These are phyloP conservation scores for Sandelia bainsii DNA, from an alignment of 2,797 vertebrate genomes.

Conservation along the genomic window DNA sequence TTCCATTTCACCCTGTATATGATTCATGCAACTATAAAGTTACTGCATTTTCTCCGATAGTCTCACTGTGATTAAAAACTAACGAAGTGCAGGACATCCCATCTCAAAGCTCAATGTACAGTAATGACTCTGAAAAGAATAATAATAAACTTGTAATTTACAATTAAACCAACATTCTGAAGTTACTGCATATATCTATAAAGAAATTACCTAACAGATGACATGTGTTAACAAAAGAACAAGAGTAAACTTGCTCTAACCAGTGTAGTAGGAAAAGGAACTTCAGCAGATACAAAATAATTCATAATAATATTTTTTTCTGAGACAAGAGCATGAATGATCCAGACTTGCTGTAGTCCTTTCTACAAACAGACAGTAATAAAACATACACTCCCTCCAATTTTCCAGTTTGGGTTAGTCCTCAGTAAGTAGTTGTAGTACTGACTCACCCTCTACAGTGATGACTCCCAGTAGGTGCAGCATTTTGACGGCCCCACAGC, in stretches of 20 bases:
- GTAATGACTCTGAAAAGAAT: neutral
- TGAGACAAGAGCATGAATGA: conserved; percentile 8
- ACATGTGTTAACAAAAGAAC: too few species aligned
- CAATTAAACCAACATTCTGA: neutral
- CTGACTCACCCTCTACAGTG: conserved; percentile 82
- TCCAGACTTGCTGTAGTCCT: neutral
- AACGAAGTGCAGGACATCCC: neutral
- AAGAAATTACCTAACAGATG: neutral
- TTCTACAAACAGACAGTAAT: neutral
- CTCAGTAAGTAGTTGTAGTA: neutral
- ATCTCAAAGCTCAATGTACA: neutral
- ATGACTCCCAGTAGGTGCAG: conserved; percentile 83
- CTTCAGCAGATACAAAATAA: too few species aligned
- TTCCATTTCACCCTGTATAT: too few species aligned
- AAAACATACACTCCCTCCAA: neutral
- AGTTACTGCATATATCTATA: neutral
- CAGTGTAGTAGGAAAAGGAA: too few species aligned
- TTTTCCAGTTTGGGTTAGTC: neutral
- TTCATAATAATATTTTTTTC: too few species aligned
- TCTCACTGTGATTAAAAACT: neutral
- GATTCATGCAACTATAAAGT: neutral
- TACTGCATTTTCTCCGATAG: neutral
- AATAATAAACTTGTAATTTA: neutral
- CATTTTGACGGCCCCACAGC: conserved; percentile 80
- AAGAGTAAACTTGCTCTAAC: too few species aligned